phyloP scores from a whole-genome alignment of 2,888 invertebrate genomes.

The Nebria salina region DNA sequence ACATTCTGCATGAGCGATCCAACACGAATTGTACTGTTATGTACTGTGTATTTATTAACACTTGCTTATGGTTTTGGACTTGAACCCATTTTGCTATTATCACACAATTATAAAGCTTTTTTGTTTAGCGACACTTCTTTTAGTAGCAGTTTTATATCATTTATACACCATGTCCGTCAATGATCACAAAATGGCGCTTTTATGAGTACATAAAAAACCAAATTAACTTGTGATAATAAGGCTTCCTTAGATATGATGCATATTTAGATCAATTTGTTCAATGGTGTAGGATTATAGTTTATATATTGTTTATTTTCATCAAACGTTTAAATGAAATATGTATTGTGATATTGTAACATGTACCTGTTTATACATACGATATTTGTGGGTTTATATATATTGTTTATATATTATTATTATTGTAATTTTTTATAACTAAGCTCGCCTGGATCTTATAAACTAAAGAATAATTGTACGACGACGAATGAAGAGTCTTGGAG shows the following conservation, averaged over 20 bases:
- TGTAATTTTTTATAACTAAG: neutral
- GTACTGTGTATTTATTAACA: conserved; percentile 54
- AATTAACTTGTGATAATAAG: neutral
- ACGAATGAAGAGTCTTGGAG: neutral
- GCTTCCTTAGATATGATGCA: neutral
- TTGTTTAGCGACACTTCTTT: conserved; percentile 41
- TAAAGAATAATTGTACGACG: neutral
- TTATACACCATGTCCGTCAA: conserved; percentile 18
- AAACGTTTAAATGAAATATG: neutral
- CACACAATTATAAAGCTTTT: conserved; percentile 35
- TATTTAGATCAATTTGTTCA: neutral
- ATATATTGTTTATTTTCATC: neutral
- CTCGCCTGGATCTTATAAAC: neutral
- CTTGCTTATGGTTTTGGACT: conserved; percentile 56
- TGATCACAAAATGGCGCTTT: conserved; percentile 9
- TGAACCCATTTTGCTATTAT: conserved; percentile 54
- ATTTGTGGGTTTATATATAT: neutral
- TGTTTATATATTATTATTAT: neutral
- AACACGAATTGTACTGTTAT: conserved; percentile 52
- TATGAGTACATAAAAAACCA: neutral
- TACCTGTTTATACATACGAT: neutral
- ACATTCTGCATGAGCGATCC: conserved; percentile 62
- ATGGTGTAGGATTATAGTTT: neutral
- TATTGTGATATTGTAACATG: neutral
- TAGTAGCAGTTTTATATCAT: conserved; percentile 10